Conservation (phyloP, 2,888 invertebrate species). For the Leucophenga montana region DNA sequence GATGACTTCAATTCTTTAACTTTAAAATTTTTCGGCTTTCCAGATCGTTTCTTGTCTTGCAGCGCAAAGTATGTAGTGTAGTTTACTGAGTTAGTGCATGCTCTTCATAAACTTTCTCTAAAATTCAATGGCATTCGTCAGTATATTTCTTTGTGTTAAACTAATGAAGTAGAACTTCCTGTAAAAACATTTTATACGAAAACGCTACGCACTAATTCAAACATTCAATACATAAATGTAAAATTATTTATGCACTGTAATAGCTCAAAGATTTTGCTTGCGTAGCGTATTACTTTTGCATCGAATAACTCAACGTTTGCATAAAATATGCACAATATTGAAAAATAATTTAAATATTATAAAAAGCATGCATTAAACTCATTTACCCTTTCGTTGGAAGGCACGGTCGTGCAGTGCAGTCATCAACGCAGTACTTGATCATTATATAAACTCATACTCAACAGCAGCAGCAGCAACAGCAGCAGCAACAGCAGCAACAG, state of each 20-base stretch:
- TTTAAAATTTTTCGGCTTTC: no score
- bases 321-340: neutral
- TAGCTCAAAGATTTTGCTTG: neutral
- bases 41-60: no score
- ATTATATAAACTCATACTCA: slow-evolving; percentile 22
- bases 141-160: no score
- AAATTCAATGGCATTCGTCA: no score
- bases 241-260: neutral
- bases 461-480: neutral
- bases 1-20: no score
- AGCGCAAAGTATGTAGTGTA: no score
- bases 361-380: neutral
- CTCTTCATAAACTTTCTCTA: no score
- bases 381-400: neutral
- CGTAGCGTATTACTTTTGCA: neutral
- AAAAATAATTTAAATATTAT: slow-evolving; percentile 7
- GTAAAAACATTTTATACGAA: no score
- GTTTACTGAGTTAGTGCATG: no score
- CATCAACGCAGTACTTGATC: neutral
- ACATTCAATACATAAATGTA: no score
- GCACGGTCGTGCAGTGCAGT: neutral
- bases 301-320: neutral
- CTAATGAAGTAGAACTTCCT: no score
- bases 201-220: no score
- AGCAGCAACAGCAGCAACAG: neutral